Evolutionary conservation across 2,888 invertebrate species (phyloP).

Genomic region (Monopis laevigella): DNA sequence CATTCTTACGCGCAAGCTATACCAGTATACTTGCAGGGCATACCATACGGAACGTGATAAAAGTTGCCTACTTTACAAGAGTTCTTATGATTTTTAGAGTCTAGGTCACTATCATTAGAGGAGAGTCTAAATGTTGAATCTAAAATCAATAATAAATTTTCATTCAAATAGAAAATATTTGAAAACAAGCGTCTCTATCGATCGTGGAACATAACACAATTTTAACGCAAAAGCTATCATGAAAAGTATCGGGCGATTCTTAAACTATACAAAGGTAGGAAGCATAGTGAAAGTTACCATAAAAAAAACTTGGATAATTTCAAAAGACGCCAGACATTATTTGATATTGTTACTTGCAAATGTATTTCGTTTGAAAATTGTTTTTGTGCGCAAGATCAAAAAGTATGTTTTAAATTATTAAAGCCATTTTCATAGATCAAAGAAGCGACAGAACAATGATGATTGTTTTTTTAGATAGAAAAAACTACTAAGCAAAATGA

Average conservation of each 20-base stretch:
- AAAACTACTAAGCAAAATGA: slow-evolving; percentile 1
- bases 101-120: too few relatives aligned
- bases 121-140: too few relatives aligned
- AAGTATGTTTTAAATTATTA: slow-evolving; percentile 5
- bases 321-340: not conserved
- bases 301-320: not conserved
- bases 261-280: not conserved
- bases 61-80: too few relatives aligned
- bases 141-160: too few relatives aligned
- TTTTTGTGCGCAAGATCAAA: not conserved
- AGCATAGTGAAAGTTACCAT: not conserved
- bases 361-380: not conserved
- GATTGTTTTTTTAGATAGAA: slow-evolving; percentile 5
- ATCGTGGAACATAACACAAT: not conserved
- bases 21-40: too few relatives aligned
- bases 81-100: too few relatives aligned
- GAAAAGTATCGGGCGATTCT: not conserved
- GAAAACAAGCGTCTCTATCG: not conserved
- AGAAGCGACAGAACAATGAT: slow-evolving; percentile 13
- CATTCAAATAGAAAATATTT: not conserved
- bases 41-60: too few relatives aligned
- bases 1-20: too few relatives aligned
- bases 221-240: not conserved
- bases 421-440: slow-evolving; percentile 12
- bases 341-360: not conserved